Conservation (phyloP, 2,797 vertebrate genomes). For the Pogonophryne albipinna region DNA sequence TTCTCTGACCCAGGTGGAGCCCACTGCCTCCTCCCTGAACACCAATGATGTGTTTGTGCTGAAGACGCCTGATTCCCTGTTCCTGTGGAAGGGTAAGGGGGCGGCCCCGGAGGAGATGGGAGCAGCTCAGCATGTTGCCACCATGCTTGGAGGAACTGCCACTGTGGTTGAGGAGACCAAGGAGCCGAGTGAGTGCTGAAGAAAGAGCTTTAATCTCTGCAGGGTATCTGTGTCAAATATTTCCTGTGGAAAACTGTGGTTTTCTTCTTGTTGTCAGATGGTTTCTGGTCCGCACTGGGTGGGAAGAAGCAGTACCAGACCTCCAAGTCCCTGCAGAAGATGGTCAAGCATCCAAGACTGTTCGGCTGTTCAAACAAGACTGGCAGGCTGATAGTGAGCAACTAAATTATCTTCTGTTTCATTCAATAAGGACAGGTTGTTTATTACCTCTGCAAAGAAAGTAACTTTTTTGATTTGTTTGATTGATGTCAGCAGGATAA, state of each 20-base stretch:
- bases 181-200: conserved; percentile 76
- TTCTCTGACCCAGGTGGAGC: conserved; percentile 55
- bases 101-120: conserved; percentile 70
- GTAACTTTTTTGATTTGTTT: too few relatives aligned
- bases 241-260: background rate
- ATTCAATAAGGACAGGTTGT: background rate
- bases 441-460: background rate
- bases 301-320: conserved; percentile 84
- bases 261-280: conserved; percentile 54
- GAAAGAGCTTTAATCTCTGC: background rate
- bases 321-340: conserved; percentile 69
- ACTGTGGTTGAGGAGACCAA: conserved; percentile 74
- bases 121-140: conserved; percentile 72
- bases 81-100: conserved; percentile 82
- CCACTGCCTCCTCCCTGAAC: conserved; percentile 78
- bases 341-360: conserved; percentile 74
- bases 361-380: conserved; percentile 86
- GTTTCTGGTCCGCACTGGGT: conserved; percentile 83
- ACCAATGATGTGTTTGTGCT: conserved; percentile 86
- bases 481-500: too few relatives aligned
- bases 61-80: conserved; percentile 62
- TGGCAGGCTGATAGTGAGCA: conserved; percentile 81
- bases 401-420: background rate
- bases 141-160: conserved; percentile 69
- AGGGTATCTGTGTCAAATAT: background rate